Evolutionary conservation across 1,140 invertebrate species (phyloP), one percentile per base, ranked within the genome.

Genomic region (Reticulitermes speratus): DNA sequence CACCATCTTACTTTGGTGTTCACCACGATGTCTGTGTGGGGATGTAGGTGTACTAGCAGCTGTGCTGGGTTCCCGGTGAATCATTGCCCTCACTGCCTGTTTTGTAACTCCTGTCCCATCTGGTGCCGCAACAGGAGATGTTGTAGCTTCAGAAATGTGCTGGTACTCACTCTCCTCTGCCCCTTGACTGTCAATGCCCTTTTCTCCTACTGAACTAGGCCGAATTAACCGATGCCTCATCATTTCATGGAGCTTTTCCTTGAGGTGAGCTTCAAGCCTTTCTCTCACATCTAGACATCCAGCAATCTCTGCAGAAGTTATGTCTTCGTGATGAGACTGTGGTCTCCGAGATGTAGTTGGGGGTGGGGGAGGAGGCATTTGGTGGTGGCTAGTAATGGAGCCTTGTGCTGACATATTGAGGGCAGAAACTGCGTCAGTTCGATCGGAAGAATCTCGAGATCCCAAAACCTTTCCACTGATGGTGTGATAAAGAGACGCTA

Each of bases 91-190:
- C 0, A 93, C 92, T 1, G 90, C 91, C 83, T 93, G 92, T 82
- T 91, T 92, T 0, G 89, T 89, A 14, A 91, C 90, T 2, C 89
- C 89, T 44, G 90, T 87, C 5, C 90, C 48, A 25, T 69, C 44
- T 32, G 92, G 12, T 55, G 45, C 81, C 32, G 83, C 65, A 23
- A 86, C 44, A 32, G 85, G 85, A 14, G 85, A 86, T 0, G 92
- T 92, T 0, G 92, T 92, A 0, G 93, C 91, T n/a, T 94, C 93
- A 0, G 93, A 92, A 86, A 94, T 94, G 87, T 93, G 91, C 87
- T 94, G 94, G 87, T 94, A 94, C n/a, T 94, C 93, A 87, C 92
- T 92, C 81, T 94, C 93, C 5, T 92, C 91, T 23, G 30, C 32
- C 44, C n/a, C 52, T 55, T 52, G 44, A 30, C 52, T 55, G 30